Percentiles rank a stretch among this genome's conserved stretches.
Conservation (phyloP, 2,797 vertebrate species). For the Aselliscus stoliczkanus region DNA sequence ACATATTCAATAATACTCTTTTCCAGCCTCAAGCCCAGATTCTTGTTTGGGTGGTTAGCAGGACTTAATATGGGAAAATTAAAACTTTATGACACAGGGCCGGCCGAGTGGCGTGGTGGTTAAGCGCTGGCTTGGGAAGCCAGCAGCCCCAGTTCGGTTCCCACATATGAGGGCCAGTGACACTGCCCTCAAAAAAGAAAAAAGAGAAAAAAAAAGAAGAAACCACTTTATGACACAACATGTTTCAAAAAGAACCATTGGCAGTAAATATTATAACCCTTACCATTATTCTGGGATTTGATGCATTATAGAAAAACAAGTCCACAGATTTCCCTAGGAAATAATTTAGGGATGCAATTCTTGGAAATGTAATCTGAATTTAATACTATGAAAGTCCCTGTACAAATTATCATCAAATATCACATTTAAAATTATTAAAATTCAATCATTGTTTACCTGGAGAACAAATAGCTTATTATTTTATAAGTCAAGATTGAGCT, state of each 20-base stretch:
- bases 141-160: too few species aligned
- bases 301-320: background rate
- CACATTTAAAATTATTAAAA: constrained; percentile 16
- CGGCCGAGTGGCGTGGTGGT: too few species aligned
- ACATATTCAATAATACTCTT: background rate
- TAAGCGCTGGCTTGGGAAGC: too few species aligned
- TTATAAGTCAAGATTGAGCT: background rate
- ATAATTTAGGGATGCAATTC: background rate
- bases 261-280: background rate
- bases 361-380: background rate
- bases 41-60: background rate
- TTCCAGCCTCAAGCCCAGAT: background rate
- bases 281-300: background rate
- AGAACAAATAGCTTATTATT: background rate
- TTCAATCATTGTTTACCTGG: background rate
- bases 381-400: background rate
- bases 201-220: too few species aligned
- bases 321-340: background rate
- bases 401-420: background rate
- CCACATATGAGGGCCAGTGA: too few species aligned
- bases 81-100: constrained; percentile 21
- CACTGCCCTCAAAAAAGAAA: too few species aligned
- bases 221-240: background rate
- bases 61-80: constrained; percentile 44
- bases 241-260: background rate